Evolutionary conservation across 2,888 invertebrate genomes (phyloP), one percentile per base, ranked within the genome.

Genomic region (Cecidostiba fungosa): DNA sequence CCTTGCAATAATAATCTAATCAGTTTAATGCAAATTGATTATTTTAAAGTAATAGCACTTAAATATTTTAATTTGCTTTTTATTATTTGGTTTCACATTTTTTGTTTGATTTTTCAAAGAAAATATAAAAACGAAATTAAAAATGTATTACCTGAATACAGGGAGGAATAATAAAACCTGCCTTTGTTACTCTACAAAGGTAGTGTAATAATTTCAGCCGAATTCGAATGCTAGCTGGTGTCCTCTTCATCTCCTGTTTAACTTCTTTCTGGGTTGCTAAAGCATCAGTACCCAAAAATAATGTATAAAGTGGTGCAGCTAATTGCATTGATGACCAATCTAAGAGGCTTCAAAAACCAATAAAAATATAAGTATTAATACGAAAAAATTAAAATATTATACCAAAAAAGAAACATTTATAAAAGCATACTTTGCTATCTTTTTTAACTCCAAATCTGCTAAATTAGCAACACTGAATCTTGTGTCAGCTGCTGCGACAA

Each of bases 401-500:
- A n/a, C 8, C 26, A 32, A 73, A 85, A n/a, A 69, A 43, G 80
- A 6, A 10, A 23, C 6, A 23, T 23, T 39, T 36, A 23, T 66
- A 54, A 36, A 1, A 81, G 85, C 90, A 89, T 94, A 96, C 96
- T 95, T 95, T 88, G 96, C 95, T 70, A 96, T 95, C 93, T 97
- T 97, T 90, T 97, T 97, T 12, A 98, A 93, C 89, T 98, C 97
- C 88, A 96, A 96, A 91, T 98, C 97, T 1, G 98, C 98, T 84
- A 96, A 95, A 91, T 98, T 97, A 80, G 98, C 98, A 72, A 98
- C 97, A 93, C 96, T 97, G 92, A 97, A 98, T 87, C 98, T 94
- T 0, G 98, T 97, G 91, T 98, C 98, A 0, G 98, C 96, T 0
- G 98, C 97, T 1, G 97, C 98, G 8, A 98, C 96, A 12, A 98